Conservation (phyloP, 2,797 vertebrate species). For the Argyrosomus regius region DNA sequence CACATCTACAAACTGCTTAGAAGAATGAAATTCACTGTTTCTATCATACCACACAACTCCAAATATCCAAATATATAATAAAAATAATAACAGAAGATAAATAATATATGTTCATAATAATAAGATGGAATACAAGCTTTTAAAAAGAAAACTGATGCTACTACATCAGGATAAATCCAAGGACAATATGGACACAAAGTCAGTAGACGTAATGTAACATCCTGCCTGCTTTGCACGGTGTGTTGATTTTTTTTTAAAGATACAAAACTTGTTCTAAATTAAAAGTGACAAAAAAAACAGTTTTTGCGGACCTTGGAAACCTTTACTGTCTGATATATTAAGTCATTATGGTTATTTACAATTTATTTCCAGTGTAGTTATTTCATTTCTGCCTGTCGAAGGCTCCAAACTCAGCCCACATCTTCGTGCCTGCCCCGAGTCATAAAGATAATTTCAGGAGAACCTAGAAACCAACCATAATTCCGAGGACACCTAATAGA, state of each 20-base stretch:
- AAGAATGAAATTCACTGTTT: neutral
- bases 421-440: neutral
- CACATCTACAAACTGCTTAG: neutral
- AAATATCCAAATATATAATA: neutral
- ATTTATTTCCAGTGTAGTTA: neutral
- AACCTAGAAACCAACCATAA: constrained; percentile 21
- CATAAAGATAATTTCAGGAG: constrained; percentile 9
- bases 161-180: neutral
- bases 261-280: neutral
- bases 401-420: neutral
- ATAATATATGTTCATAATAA: neutral
- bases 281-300: neutral
- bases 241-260: neutral
- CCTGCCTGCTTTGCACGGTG: neutral
- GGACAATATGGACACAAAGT: neutral
- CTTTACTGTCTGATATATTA: constrained; percentile 6
- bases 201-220: neutral
- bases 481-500: neutral
- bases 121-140: neutral
- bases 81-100: neutral
- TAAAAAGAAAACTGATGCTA: neutral
- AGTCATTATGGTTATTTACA: constrained; percentile 21
- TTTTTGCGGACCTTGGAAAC: constrained; percentile 7
- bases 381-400: neutral
- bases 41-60: neutral